Conservation (phyloP, 2,888 invertebrate genomes). For the Xanthorhoe designata region DNA sequence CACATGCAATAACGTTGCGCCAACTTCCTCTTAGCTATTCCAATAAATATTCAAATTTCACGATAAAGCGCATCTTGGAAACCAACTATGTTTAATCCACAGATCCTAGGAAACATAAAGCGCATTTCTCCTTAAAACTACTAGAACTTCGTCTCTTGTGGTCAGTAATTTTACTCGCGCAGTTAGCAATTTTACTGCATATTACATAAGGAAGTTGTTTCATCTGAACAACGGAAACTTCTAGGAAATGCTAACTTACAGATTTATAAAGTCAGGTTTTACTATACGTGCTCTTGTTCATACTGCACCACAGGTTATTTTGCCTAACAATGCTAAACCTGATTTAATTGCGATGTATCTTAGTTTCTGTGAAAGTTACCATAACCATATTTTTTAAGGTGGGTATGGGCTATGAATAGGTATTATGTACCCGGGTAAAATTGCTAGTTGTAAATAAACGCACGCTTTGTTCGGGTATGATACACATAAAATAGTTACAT, state of each 20-base stretch:
- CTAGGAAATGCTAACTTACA: not conserved
- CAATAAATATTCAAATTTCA: constrained; percentile 37
- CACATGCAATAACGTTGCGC: constrained; percentile 24
- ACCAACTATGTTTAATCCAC: constrained; percentile 32
- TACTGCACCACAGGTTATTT: not conserved
- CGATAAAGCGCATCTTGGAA: constrained; percentile 29
- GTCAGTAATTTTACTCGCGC: constrained; percentile 19
- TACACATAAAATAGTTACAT: too few relatives aligned
- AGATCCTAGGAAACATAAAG: constrained; percentile 18
- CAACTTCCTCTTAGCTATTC: constrained; percentile 31
- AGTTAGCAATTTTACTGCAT: not conserved
- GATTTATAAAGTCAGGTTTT: too few relatives aligned
- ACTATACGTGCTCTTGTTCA: too few relatives aligned
- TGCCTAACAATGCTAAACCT: too few relatives aligned
- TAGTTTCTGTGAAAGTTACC: too few relatives aligned
- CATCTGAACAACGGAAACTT: constrained; percentile 4
- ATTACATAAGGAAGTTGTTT: not conserved
- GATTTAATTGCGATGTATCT: too few relatives aligned
- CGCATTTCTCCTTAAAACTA: constrained; percentile 11
- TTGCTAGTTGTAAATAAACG: too few relatives aligned
- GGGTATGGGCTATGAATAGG: too few relatives aligned
- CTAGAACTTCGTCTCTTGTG: constrained; percentile 12
- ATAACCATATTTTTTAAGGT: too few relatives aligned
- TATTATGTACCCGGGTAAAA: too few relatives aligned
- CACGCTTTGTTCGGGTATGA: too few relatives aligned